phyloP scores from a whole-genome alignment of 2,113 vertebrate genomes.

The Clupea harengus region DNA sequence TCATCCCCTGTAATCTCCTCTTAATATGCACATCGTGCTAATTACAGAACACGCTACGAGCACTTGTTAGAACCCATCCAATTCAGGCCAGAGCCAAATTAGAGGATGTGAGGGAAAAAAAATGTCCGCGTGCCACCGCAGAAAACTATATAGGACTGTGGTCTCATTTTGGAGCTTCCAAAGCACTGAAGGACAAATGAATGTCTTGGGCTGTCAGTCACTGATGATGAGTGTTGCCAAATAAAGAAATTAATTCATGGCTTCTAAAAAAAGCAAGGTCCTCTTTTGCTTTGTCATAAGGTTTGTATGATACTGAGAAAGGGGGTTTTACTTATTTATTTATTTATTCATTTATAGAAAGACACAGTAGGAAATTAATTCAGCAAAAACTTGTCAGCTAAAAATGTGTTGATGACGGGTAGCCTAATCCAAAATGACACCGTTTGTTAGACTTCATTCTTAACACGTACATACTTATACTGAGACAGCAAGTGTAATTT shows the following conservation, averaged over 20 bases:
- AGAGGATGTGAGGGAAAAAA: neutral
- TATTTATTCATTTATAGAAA: neutral
- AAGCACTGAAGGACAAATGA: slow-evolving; percentile 7
- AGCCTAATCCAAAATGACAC: neutral
- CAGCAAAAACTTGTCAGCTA: neutral
- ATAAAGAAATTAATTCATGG: slow-evolving; percentile 14
- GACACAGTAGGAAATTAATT: neutral
- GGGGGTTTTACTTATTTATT: neutral
- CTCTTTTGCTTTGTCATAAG: neutral
- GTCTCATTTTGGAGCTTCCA: neutral
- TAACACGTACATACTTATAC: neutral
- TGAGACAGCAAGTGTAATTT: neutral
- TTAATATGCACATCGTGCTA: slow-evolving; percentile 11
- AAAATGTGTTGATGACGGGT: neutral
- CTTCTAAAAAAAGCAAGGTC: neutral
- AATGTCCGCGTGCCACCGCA: neutral
- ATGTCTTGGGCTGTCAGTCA: neutral
- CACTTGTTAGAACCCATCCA: slow-evolving; percentile 3
- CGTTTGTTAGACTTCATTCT: neutral
- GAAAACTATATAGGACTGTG: neutral
- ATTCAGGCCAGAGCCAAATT: slow-evolving; percentile 3
- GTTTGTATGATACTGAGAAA: neutral
- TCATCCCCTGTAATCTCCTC: neutral
- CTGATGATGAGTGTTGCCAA: neutral
- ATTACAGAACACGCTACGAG: neutral